Evolutionary conservation across 2,888 invertebrate species (phyloP).

Genomic region (Alcis repandata): DNA sequence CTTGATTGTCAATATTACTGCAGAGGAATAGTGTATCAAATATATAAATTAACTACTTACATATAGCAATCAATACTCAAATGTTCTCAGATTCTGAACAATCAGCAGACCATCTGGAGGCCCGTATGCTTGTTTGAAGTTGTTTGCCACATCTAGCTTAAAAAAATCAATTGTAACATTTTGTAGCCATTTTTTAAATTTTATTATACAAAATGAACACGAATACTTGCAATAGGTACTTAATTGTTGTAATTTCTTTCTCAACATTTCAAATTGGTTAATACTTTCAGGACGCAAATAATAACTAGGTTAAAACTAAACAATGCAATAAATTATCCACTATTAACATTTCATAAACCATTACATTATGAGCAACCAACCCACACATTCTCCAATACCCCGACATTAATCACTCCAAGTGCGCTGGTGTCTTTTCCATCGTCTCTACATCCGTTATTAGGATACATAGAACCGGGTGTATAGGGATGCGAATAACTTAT

Average conservation of each 20-base stretch:
- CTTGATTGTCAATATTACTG: conserved; percentile 21
- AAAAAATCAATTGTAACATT: too few species aligned
- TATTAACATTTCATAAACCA: neutral
- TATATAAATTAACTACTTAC: neutral
- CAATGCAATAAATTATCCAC: neutral
- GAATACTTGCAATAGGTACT: too few species aligned
- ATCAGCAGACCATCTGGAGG: too few species aligned
- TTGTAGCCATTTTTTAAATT: too few species aligned
- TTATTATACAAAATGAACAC: too few species aligned
- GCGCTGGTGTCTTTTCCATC: conserved; percentile 56
- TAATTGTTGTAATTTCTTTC: too few species aligned
- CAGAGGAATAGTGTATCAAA: neutral
- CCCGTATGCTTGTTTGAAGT: too few species aligned
- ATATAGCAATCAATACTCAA: neutral
- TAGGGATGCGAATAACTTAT: conserved; percentile 84
- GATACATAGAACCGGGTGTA: conserved; percentile 82
- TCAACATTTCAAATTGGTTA: too few species aligned
- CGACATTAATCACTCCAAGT: conserved; percentile 27
- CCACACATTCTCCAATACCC: conserved; percentile 9
- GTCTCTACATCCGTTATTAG: conserved; percentile 53
- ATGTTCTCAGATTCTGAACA: too few species aligned
- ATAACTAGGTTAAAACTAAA: neutral
- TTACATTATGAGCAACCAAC: neutral
- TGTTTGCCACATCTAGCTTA: too few species aligned
- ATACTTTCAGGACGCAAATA: neutral